phyloP scores from a whole-genome alignment of 30 jellyfish, hydroid and myxozoan genomes.

The Hydra vulgaris region DNA sequence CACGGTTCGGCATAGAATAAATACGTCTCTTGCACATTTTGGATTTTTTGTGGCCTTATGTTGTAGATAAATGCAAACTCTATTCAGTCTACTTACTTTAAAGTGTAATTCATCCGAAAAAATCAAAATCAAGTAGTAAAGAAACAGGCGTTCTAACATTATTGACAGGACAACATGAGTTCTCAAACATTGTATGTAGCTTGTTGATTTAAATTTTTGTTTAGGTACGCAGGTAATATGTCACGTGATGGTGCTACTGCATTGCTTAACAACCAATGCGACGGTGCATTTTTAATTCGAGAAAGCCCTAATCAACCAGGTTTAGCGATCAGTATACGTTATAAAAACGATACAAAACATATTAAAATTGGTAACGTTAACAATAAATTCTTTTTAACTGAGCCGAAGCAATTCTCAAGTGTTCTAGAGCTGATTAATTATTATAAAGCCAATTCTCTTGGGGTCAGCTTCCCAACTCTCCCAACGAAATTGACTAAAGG shows the following conservation, averaged over 20 bases:
- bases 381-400: constrained; percentile 39
- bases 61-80: no score
- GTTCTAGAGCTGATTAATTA: constrained; percentile 51
- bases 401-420: constrained; percentile 35
- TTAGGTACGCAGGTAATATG: constrained; percentile 71
- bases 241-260: constrained; percentile 62
- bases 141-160: no score
- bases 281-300: constrained; percentile 78
- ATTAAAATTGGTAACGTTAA: constrained; percentile 36
- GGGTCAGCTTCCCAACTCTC: constrained; percentile 67
- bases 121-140: no score
- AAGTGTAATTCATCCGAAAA: no score
- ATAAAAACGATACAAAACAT: constrained; percentile 50
- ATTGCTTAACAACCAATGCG: constrained; percentile 41
- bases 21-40: no score
- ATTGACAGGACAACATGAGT: no score
- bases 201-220: not conserved
- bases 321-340: constrained; percentile 37
- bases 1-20: no score
- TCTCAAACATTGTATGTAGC: no score
- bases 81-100: no score
- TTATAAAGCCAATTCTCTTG: constrained; percentile 58
- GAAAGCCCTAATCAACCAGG: constrained; percentile 68
- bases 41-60: no score
- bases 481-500: constrained; percentile 61